Conservation (phyloP, 1,140 invertebrate species). For the Brachionus rotundiformis region DNA sequence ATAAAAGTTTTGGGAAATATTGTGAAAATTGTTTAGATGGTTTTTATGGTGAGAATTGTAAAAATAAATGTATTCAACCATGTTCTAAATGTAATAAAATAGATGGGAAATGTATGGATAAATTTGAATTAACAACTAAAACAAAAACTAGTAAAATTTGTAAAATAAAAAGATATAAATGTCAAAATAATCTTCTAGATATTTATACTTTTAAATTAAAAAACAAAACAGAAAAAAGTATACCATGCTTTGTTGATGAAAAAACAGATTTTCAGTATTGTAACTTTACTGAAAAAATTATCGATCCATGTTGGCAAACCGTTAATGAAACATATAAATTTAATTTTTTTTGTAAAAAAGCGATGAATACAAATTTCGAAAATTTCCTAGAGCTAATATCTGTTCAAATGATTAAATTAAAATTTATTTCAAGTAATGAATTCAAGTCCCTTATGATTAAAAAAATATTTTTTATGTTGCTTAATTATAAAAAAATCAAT, state of each 20-base stretch:
- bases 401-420: background rate
- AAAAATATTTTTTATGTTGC: background rate
- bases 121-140: background rate
- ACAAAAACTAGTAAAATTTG: too few species aligned
- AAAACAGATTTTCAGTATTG: background rate
- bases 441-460: background rate
- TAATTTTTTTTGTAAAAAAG: background rate
- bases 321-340: background rate
- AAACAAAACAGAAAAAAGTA: background rate
- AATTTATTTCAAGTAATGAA: background rate
- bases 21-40: conserved; percentile 21
- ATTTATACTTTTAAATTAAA: background rate
- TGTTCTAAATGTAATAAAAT: background rate
- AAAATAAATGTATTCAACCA: background rate
- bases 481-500: background rate
- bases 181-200: background rate
- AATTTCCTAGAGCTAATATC: too few species aligned
- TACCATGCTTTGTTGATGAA: background rate
- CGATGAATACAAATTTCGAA: too few species aligned
- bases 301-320: background rate
- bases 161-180: background rate
- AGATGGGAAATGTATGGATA: background rate
- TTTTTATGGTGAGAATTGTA: conserved; percentile 5
- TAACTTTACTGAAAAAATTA: background rate
- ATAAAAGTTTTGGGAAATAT: background rate